phyloP scores from a whole-genome alignment of 2,888 invertebrate genomes.

The Oxytorus armatus region DNA sequence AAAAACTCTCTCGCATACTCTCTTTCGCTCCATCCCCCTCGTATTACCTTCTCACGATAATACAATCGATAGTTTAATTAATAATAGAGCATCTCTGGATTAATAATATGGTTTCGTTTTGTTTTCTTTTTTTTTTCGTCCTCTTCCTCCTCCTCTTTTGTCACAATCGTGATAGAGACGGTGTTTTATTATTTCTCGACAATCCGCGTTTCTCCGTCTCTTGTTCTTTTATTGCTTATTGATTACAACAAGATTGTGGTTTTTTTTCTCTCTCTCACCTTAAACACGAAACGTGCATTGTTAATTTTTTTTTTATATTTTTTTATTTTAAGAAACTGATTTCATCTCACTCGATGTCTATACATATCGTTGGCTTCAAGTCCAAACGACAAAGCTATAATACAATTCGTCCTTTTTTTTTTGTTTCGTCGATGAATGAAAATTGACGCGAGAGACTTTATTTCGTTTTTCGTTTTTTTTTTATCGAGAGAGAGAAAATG shows the following conservation, averaged over 20 bases:
- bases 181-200: constrained; percentile 36
- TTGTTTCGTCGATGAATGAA: constrained; percentile 49
- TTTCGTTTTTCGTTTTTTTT: too few species aligned
- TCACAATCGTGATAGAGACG: constrained; percentile 36
- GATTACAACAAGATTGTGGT: constrained; percentile 76
- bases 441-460: constrained; percentile 52
- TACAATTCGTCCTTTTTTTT: too few species aligned
- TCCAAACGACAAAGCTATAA: too few species aligned
- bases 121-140: constrained; percentile 60
- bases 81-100: constrained; percentile 75
- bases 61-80: constrained; percentile 71
- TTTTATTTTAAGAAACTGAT: background rate
- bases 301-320: background rate
- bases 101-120: constrained; percentile 67
- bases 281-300: constrained; percentile 12
- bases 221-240: constrained; percentile 79
- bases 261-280: constrained; percentile 21
- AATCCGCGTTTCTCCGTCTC: constrained; percentile 65
- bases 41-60: constrained; percentile 67
- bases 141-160: too few species aligned
- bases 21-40: constrained; percentile 34
- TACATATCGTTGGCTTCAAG: too few species aligned
- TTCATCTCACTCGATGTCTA: background rate
- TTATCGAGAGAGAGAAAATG: constrained; percentile 38
- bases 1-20: constrained; percentile 28